Base-by-base conservation (phyloP, 2,888 invertebrate genomes). In the Scrobipalpa costella region DNA sequence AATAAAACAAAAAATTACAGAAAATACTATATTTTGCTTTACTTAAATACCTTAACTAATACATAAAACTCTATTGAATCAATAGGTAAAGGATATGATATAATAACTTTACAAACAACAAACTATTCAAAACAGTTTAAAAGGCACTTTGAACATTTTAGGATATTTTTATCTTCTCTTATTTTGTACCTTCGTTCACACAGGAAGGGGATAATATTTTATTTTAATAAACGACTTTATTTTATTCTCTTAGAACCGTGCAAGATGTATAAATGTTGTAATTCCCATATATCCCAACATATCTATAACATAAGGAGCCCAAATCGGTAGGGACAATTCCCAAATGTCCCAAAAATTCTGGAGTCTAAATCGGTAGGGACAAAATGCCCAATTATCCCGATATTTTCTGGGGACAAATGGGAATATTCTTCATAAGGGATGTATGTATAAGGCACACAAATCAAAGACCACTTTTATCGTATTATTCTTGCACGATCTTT, bases 1-100 rank as follows among this genome's bases (percentile, higher is more conserved):
- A 15, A 49, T 49, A 49, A 50, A 21, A 3, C 15, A 19, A 50
- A 21, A 17, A 11, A 11, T 21, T 50, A 50, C 50, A 9, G 7
- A 50, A 50, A 50, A 50, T 50, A 50, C 13, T 50, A 21, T 21
- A 50, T 49, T 49, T 47, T 50, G 9, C 50, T 50, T 50, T 21
- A 44, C 44, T 50, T 19, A 50, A 50, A 50, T 50, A 50, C 19
- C 50, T 21, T 50, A 50, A 50, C 50, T 11, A 21, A 7, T 50
- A 44, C 44, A 44, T 44, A 44, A 44, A 44, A 44, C 15, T 44
- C 44, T 44, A 44, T 44, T 44, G n/a, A 44, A 44, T 44, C 44
- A 44, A n/a, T 44, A 44, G 40, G 40, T 44, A 15, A 44, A 7
- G 40, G 7, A 7, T 7, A 44, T 15, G 44, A n/a, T 7, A 15